phyloP scores from a whole-genome alignment of 2,113 vertebrate species.

The Corythornis cristatus region DNA sequence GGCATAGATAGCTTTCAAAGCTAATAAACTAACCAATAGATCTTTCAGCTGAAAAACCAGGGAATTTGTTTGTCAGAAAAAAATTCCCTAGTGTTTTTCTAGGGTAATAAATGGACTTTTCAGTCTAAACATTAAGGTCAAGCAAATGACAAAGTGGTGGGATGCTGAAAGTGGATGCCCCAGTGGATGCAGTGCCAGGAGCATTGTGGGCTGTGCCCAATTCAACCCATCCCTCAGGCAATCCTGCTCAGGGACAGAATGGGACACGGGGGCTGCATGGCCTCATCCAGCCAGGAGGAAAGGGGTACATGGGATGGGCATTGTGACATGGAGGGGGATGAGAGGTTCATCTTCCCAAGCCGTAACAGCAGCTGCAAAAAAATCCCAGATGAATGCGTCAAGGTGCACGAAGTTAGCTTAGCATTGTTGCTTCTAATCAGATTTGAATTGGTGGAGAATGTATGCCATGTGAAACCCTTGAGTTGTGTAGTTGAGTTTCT shows the following conservation, averaged over 20 bases:
- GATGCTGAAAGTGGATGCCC: neutral
- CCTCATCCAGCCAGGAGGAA: neutral
- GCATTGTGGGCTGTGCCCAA: rapidly evolving
- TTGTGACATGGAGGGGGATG: rapidly evolving
- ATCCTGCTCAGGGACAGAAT: rapidly evolving
- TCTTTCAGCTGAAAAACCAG: neutral
- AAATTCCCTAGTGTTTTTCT: neutral
- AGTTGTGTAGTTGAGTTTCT: neutral
- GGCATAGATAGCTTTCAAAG: neutral
- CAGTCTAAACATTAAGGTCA: neutral
- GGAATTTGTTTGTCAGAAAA: neutral
- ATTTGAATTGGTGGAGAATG: neutral
- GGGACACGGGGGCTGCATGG: neutral
- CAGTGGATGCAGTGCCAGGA: neutral
- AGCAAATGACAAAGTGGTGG: neutral
- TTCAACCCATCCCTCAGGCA: neutral
- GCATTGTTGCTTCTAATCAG: neutral
- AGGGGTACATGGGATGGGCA: rapidly evolving
- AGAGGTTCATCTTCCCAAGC: neutral
- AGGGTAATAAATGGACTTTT: neutral
- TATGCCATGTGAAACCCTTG: neutral
- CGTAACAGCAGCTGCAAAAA: neutral
- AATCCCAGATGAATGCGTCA: rapidly evolving
- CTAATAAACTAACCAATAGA: neutral
- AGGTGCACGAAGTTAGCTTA: neutral